Evolutionary conservation across 2,113 vertebrate species (phyloP), one percentile per base, ranked within the genome.

Genomic region (Crotalus viridis): DNA sequence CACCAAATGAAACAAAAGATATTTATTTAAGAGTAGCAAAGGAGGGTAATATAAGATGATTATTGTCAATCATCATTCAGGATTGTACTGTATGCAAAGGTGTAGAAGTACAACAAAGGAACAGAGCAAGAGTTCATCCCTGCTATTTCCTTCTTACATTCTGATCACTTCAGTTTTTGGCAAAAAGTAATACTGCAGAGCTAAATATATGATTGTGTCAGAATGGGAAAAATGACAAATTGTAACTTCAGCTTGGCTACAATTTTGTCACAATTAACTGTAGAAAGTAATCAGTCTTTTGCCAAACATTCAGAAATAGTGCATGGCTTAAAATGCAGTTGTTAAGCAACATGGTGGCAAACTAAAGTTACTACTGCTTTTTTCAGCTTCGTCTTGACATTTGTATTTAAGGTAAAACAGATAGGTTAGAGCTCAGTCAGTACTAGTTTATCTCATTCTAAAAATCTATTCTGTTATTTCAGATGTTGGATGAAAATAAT

Each of bases 401-500:
- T 8, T 17, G 26, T 48, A 48, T 43, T 51, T 22, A n/a, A 87
- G 43, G 1, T 51, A 61, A 21, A 87, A 61, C 24, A 64, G 12
- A 48, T 5, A 22, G 10, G 52, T 17, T 59, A 33, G 10, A 89
- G 3, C 89, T 85, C 28, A 51, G 3, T 93, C 19, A 24, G 28
- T 21, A 61, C 17, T 21, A 86, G n/a, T 54, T 19, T 86, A 94
- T 94, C 81, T 96, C 94, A 97, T 85, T 95, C 43, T 59, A 52
- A 1, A 54, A 13, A 89, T 94, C 3, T 96, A 81, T 33, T 96
- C 33, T 81, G 17, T 96, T 97, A 12, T 96, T 98, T 97, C 98
- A 99, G 99, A 98, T 99, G 97, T 97, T 99, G 97, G 99, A 99
- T 98, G 99, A 99, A 98, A 99, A 99, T 97, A 99, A 99, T 95